A percentile compares a stretch with the other conserved stretches of the same genome.
These are phyloP conservation scores for Tachyglossus aculeatus DNA, from an alignment of 2,797 vertebrate species.

Conservation along the genomic window DNA sequence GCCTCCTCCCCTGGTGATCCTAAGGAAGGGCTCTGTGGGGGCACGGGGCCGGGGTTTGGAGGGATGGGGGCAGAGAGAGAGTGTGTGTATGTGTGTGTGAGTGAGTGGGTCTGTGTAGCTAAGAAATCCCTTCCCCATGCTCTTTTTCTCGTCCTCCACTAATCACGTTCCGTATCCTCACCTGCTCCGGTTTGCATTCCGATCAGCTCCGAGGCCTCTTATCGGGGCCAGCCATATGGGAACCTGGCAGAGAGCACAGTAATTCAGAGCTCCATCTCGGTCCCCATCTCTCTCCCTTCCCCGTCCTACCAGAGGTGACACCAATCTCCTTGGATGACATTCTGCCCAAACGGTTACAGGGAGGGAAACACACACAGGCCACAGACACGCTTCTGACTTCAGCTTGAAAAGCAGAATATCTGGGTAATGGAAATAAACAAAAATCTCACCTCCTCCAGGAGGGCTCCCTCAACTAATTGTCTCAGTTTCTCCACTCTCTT, in stretches of 20 bases:
- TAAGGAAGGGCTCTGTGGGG: too few relatives aligned
- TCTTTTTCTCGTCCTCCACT: not conserved
- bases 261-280: slow-evolving; percentile 53
- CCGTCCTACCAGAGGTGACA: slow-evolving; percentile 50
- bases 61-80: too few relatives aligned
- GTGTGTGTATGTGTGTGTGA: too few relatives aligned
- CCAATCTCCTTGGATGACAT: slow-evolving; percentile 65
- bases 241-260: slow-evolving; percentile 44
- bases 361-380: not conserved
- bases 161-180: not conserved
- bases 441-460: too few relatives aligned
- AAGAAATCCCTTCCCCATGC: too few relatives aligned
- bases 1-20: too few relatives aligned
- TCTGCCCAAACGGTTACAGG: slow-evolving; percentile 56
- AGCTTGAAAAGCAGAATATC: too few relatives aligned
- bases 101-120: too few relatives aligned
- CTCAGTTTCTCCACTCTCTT: too few relatives aligned
- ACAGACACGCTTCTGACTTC: not conserved
- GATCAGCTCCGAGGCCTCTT: slow-evolving; percentile 43
- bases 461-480: too few relatives aligned
- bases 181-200: slow-evolving; percentile 6
- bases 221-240: slow-evolving; percentile 42
- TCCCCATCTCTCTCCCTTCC: slow-evolving; percentile 39
- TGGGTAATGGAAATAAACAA: too few relatives aligned
- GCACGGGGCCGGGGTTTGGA: too few relatives aligned